A percentile compares a stretch with the other conserved stretches of the same genome.
Conservation (phyloP, 1,140 invertebrate species). For the Agrypnia vestita region DNA sequence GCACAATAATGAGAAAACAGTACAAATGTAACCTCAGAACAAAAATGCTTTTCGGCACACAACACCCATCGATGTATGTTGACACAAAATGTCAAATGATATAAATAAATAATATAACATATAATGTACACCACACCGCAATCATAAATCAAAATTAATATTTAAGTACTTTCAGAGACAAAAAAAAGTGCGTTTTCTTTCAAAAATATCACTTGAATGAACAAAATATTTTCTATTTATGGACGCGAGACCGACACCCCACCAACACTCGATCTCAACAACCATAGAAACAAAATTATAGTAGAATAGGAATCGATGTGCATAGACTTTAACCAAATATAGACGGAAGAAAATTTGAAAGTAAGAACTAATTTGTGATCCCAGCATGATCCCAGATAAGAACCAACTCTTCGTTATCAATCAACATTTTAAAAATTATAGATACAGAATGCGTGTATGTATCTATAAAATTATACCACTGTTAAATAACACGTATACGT, state of each 20-base stretch:
- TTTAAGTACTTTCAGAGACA: conserved; percentile 5
- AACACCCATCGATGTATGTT: conserved; percentile 48
- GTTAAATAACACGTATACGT: no score
- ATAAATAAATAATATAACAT: conserved; percentile 34
- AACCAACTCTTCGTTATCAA: no score
- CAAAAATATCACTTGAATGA: conserved; percentile 42
- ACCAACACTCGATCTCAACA: conserved; percentile 22
- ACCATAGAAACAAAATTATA: conserved; percentile 21
- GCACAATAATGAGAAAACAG: conserved; percentile 6
- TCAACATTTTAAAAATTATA: no score
- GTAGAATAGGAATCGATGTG: not conserved
- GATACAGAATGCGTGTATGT: no score
- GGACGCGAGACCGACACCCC: conserved; percentile 27
- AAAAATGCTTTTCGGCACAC: conserved; percentile 45
- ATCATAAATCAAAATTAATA: conserved; percentile 7
- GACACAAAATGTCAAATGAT: conserved; percentile 50
- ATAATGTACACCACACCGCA: conserved; percentile 9
- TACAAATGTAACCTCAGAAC: conserved; percentile 30
- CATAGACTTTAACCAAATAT: conserved; percentile 12
- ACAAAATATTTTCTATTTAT: conserved; percentile 23
- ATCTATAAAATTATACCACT: no score
- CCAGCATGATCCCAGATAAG: no score
- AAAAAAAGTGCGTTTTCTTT: conserved; percentile 41
- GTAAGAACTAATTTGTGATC: not conserved
- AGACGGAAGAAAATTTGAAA: not conserved